These are phyloP conservation scores for Chlorops oryzae DNA, from an alignment of 1,140 invertebrate species.

Conservation along the genomic window DNA sequence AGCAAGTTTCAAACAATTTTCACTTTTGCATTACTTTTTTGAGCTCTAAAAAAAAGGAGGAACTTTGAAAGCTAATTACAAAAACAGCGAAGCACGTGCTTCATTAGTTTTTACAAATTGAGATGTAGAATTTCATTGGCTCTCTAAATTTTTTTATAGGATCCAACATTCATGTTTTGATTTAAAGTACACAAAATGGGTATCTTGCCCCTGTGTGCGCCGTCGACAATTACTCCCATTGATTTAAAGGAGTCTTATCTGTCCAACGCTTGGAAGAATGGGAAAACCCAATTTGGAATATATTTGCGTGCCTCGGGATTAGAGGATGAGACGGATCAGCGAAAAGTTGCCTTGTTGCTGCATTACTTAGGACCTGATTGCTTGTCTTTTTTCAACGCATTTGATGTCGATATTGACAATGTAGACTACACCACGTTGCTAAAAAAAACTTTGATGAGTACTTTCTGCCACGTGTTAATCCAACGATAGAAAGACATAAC, in stretches of 20 bases:
- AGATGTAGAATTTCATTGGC: too few species aligned
- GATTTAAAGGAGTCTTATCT: slow-evolving; percentile 17
- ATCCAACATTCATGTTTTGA: too few species aligned
- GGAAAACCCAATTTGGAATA: slow-evolving; percentile 20
- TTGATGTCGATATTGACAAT: slow-evolving; percentile 9
- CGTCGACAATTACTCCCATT: slow-evolving; percentile 3
- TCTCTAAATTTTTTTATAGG: too few species aligned
- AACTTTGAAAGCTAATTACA: too few species aligned
- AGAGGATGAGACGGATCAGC: slow-evolving; percentile 15
- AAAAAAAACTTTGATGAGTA: slow-evolving; percentile 17
- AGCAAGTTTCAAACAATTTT: too few species aligned
- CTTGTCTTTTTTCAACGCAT: slow-evolving; percentile 19
- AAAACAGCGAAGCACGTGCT: too few species aligned
- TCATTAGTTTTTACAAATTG: too few species aligned
- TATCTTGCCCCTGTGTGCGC: too few species aligned
- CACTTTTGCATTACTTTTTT: too few species aligned
- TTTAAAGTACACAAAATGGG: too few species aligned
- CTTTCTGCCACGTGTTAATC: slow-evolving; percentile 23
- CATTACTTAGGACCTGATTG: slow-evolving; percentile 21
- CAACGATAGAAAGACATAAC: slow-evolving; percentile 23
- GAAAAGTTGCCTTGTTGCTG: slow-evolving; percentile 22
- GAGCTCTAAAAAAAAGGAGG: too few species aligned
- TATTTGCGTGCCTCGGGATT: slow-evolving; percentile 20
- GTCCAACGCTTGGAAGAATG: slow-evolving; percentile 16
- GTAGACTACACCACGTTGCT: slow-evolving; percentile 9